Conservation (phyloP, 2,113 vertebrate genomes). For the Aspiorhynchus laticeps region DNA sequence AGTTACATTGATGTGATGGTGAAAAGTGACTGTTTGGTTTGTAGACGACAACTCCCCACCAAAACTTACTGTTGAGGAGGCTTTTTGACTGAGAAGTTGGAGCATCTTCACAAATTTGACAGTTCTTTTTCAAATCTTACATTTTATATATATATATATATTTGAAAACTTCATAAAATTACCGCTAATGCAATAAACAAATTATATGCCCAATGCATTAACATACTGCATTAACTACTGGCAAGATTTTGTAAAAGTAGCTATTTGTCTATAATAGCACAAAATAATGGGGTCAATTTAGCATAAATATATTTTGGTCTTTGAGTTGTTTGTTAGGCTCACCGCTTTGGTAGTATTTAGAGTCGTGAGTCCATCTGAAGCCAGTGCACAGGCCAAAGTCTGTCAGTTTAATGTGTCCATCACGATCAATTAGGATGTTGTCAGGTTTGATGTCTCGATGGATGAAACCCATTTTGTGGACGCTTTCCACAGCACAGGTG, state of each 20-base stretch:
- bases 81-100: too few relatives aligned
- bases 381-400: slow-evolving; percentile 98
- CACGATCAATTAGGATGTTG: slow-evolving; percentile 96
- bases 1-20: neutral
- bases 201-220: neutral
- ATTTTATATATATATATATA: too few relatives aligned
- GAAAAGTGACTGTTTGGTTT: neutral
- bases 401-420: slow-evolving; percentile 97
- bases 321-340: slow-evolving; percentile 56
- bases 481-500: slow-evolving; percentile 95
- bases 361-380: slow-evolving; percentile 99
- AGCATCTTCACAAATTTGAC: too few relatives aligned
- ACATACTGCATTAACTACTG: neutral
- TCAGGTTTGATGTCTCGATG: slow-evolving; percentile 99
- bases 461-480: slow-evolving; percentile 99
- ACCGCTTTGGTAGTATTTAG: slow-evolving; percentile 99
- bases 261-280: neutral
- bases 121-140: neutral
- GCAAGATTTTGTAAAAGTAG: neutral
- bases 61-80: neutral
- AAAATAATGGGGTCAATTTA: neutral
- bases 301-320: neutral
- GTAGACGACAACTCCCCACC: too few relatives aligned
- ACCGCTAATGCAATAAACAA: neutral
- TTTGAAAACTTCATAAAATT: neutral